Conservation (phyloP, 2,888 invertebrate species). For the Rosalia funebris region DNA sequence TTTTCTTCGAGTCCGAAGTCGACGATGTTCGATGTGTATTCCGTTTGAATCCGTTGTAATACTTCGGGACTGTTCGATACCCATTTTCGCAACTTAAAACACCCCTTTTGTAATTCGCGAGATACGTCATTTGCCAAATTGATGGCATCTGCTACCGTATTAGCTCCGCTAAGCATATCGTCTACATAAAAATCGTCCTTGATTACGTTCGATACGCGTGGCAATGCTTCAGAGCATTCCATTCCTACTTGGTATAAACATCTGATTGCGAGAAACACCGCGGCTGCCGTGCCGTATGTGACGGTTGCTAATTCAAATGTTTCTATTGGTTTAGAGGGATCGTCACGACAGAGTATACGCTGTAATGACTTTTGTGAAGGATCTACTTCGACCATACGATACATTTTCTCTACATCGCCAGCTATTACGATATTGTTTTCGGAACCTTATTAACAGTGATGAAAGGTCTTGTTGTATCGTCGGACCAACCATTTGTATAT, state of each 20-base stretch:
- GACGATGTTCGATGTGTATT: no score
- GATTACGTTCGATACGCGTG: constrained; percentile 11
- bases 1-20: no score
- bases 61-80: no score
- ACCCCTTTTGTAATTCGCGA: neutral
- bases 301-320: constrained; percentile 17
- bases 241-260: constrained; percentile 22
- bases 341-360: constrained; percentile 15
- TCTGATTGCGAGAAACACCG: constrained; percentile 21
- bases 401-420: no score
- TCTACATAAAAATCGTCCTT: constrained; percentile 27
- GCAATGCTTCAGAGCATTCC: neutral
- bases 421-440: neutral
- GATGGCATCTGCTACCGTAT: constrained; percentile 1
- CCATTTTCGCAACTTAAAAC: neutral
- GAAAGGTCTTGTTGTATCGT: constrained; percentile 7
- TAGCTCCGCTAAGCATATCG: constrained; percentile 11
- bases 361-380: constrained; percentile 6
- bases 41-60: no score
- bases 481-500: constrained; percentile 13
- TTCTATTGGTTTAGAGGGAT: constrained; percentile 9
- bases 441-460: constrained; percentile 6
- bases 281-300: constrained; percentile 21
- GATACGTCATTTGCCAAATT: neutral
- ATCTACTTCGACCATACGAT: neutral